These are phyloP conservation scores for Sebastes goodei DNA, from an alignment of 2,797 vertebrate species.

Conservation along the genomic window DNA sequence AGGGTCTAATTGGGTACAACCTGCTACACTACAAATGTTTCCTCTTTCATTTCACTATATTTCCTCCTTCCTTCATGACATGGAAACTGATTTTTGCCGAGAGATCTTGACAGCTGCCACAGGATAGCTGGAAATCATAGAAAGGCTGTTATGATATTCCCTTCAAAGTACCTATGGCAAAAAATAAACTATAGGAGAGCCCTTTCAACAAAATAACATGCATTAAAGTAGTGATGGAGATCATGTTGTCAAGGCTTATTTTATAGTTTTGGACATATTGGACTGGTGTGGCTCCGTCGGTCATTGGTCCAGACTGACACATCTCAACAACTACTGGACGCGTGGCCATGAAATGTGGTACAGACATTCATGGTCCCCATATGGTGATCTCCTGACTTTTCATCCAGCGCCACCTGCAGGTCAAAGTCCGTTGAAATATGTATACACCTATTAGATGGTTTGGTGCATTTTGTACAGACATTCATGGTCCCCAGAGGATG, in stretches of 20 bases:
- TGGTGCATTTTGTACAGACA: not conserved
- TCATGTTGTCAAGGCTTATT: not conserved
- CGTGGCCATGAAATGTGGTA: not conserved
- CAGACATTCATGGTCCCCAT: not conserved
- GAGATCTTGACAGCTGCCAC: not conserved
- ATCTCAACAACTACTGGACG: not conserved
- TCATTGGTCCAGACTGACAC: not conserved
- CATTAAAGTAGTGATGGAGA: not conserved
- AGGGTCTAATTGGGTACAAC: not conserved
- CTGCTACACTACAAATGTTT: not conserved
- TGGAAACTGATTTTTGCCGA: not conserved
- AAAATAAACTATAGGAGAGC: not conserved
- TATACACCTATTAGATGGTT: not conserved
- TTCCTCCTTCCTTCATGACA: not conserved
- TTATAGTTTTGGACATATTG: not conserved
- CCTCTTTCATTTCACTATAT: not conserved
- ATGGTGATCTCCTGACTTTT: not conserved
- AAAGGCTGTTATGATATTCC: not conserved
- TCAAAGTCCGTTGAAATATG: not conserved
- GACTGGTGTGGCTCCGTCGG: fast-evolving
- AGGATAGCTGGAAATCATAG: not conserved
- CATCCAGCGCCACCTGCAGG: not conserved
- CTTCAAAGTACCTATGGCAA: not conserved
- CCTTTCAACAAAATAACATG: not conserved
- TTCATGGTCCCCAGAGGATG: not conserved